phyloP scores from a whole-genome alignment of 2,797 vertebrate species.

The Diceros bicornis region DNA sequence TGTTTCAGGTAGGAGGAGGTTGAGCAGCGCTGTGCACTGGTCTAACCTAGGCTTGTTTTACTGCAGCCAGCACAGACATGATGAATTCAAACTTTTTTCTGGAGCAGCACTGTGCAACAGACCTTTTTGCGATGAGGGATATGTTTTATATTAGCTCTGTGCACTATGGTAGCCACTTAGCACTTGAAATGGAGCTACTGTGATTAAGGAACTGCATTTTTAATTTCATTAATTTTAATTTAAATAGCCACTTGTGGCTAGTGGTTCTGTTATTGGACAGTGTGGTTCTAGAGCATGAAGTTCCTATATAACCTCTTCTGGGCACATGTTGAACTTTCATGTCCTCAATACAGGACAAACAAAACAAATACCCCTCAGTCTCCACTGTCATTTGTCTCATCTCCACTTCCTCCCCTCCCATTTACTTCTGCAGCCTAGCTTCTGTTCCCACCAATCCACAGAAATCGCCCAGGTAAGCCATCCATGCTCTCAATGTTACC shows the following conservation, averaged over 20 bases:
- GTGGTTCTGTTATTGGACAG: background rate
- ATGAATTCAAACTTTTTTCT: background rate
- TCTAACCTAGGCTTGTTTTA: background rate
- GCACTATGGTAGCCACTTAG: background rate
- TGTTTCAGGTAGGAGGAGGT: background rate
- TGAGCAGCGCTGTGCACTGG: background rate
- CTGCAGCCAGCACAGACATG: background rate
- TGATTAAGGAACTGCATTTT: background rate
- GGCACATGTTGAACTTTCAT: background rate
- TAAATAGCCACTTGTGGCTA: background rate
- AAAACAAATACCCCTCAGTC: background rate
- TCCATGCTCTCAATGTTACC: background rate
- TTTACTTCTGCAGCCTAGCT: background rate
- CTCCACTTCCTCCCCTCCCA: background rate
- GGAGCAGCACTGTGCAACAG: background rate
- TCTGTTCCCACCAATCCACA: background rate
- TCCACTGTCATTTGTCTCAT: background rate
- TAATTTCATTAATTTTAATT: background rate
- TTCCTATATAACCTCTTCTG: background rate
- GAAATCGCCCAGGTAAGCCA: background rate
- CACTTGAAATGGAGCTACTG: too few relatives aligned
- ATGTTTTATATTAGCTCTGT: background rate
- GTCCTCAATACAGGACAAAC: background rate
- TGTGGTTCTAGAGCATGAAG: background rate
- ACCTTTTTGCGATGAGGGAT: background rate